Evolutionary conservation across 2,888 invertebrate genomes (phyloP), one percentile per base, ranked within the genome.

Genomic region (Drosophila peninsularis): DNA sequence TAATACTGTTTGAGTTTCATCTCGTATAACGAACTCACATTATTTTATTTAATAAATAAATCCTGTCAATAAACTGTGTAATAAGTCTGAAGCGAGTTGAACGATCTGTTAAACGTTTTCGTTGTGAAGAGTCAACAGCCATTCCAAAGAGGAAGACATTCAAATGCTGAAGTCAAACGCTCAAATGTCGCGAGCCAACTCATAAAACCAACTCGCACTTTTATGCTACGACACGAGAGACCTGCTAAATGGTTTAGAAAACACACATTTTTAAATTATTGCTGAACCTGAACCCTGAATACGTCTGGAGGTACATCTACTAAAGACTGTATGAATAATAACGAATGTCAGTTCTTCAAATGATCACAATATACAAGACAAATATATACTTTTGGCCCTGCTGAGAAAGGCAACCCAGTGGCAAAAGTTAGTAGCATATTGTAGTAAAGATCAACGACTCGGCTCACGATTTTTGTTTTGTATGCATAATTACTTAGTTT

Each of bases 31-130:
- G 50, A 52, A 44, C 64, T 21, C 36, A 56, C 47, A 69, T 57
- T 72, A 71, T 78, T 66, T 68, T 42, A 63, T 60, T 69, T 55
- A 49, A 65, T 53, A 62, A 49, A 56, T 68, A 75, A 78, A 72
- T 78, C 64, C 71, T 68, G 74, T 76, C 69, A 78, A 82, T 75
- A 76, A 85, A 75, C 76, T 78, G 56, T 68, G 71, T 67, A 81
- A 78, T 62, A 60, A 53, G 55, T 60, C n/a, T 54, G 24, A 11
- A 6, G 17, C 66, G 60, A 75, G 85, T 82, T 85, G 74, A 83
- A 86, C 55, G 83, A 70, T 76, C 83, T 56, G 54, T 58, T 68
- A 58, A 74, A 64, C 71, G 68, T 50, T 60, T 58, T 41, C 24
- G 50, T 54, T 45, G 36, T 52, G 30, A 17, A 44, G 44, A 32